Evolutionary conservation across 2,113 vertebrate species (phyloP).

Genomic region (Podocnemis expansa): DNA sequence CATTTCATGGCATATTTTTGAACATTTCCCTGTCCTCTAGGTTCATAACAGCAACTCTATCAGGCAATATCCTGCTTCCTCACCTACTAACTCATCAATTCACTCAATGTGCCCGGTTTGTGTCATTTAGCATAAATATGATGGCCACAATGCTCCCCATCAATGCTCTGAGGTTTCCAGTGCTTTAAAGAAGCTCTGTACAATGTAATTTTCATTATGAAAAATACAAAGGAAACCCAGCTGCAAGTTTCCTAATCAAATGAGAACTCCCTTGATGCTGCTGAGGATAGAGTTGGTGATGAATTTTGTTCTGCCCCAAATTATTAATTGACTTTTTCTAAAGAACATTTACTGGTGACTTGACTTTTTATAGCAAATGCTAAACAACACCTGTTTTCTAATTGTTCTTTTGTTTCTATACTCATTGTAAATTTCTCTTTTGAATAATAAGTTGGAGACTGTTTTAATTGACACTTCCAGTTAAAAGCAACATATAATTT

Average conservation of each 20-base stretch:
- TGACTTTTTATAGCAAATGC: slow-evolving; percentile 47
- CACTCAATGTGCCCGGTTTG: not conserved
- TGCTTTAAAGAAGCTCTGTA: not conserved
- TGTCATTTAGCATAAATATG: slow-evolving; percentile 49
- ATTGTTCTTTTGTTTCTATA: slow-evolving; percentile 13
- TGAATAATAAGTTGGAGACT: slow-evolving; percentile 32
- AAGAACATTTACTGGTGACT: slow-evolving; percentile 58
- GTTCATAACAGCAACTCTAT: slow-evolving; percentile 9
- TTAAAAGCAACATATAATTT: slow-evolving; percentile 33
- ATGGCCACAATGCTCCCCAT: not conserved
- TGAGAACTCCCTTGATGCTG: slow-evolving; percentile 12
- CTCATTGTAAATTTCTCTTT: slow-evolving; percentile 1
- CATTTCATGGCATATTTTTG: slow-evolving; percentile 32
- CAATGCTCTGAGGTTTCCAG: not conserved
- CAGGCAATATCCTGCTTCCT: slow-evolving; percentile 10
- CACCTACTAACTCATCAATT: slow-evolving; percentile 38
- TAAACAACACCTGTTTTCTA: slow-evolving; percentile 54
- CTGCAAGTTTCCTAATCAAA: slow-evolving; percentile 46
- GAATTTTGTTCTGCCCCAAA: slow-evolving; percentile 52
- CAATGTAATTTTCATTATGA: slow-evolving; percentile 14
- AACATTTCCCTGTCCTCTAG: slow-evolving; percentile 17
- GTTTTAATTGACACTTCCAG: not conserved
- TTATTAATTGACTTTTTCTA: slow-evolving; percentile 54
- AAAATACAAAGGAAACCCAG: slow-evolving; percentile 19
- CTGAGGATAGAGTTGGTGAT: slow-evolving; percentile 41